Conservation (phyloP, 2,888 invertebrate genomes). For the Merodon equestris region DNA sequence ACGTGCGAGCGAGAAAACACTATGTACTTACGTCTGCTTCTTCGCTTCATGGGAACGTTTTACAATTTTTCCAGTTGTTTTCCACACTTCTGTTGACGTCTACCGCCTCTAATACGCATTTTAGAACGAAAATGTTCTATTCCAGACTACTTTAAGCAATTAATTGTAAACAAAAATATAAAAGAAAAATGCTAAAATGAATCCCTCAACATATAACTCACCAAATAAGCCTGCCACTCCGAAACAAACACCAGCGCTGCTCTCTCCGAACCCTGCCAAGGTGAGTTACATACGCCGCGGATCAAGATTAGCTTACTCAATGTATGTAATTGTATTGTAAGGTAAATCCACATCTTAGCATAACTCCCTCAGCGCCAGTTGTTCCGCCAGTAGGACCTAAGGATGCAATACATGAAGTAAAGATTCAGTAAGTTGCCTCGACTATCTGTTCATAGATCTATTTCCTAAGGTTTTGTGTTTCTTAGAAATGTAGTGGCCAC, state of each 20-base stretch:
- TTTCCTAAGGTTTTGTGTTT: slow-evolving; percentile 14
- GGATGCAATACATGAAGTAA: slow-evolving; percentile 82
- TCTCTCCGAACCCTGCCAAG: slow-evolving; percentile 48
- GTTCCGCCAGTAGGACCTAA: slow-evolving; percentile 80
- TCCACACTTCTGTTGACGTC: too few relatives aligned
- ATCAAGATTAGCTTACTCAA: background rate
- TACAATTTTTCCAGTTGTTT: too few relatives aligned
- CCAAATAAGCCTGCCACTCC: slow-evolving; percentile 19
- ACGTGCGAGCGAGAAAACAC: too few relatives aligned
- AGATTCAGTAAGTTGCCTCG: slow-evolving; percentile 81
- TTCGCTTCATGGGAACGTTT: too few relatives aligned
- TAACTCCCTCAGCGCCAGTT: slow-evolving; percentile 79
- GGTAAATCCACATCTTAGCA: slow-evolving; percentile 73
- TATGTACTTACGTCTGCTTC: too few relatives aligned
- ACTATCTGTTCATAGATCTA: background rate
- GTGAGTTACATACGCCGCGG: slow-evolving; percentile 1
- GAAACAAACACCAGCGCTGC: slow-evolving; percentile 12
- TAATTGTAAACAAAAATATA: too few relatives aligned
- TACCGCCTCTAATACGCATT: too few relatives aligned
- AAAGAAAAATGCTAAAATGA: slow-evolving; percentile 23
- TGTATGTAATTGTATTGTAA: slow-evolving; percentile 9
- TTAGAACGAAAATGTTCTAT: too few relatives aligned
- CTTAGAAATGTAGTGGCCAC: slow-evolving; percentile 89
- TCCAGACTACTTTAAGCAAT: too few relatives aligned
- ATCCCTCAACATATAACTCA: slow-evolving; percentile 10